Evolutionary conservation across 2,888 invertebrate genomes (phyloP), one percentile per base, ranked within the genome.

Genomic region (Drosophila helvetica): DNA sequence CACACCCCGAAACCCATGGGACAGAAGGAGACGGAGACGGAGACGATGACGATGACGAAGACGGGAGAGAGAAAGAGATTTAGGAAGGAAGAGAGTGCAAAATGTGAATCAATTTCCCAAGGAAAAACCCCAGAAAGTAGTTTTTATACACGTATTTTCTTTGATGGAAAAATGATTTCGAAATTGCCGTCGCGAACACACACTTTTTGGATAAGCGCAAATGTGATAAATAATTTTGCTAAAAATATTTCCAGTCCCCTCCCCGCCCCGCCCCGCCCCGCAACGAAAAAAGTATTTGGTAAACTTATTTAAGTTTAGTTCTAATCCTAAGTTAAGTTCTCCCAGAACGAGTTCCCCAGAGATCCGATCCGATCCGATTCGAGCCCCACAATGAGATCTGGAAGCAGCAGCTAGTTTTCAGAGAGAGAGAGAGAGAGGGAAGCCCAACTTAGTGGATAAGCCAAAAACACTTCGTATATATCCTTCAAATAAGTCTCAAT

Each of bases 201-300:
- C 27, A 54, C 42, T 68, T 58, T 88, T 86, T 78, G 83, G 74
- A 85, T 73, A 88, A 85, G 84, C 84, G 89, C 82, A 85, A 85
- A 73, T 85, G 84, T 85, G 89, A 85, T 85, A 89, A 77, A 79
- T 89, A 67, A 81, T 80, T 88, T 84, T 81, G 60, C 81, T 86
- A 80, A 88, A 80, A 86, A 83, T 85, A 73, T 76, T 73, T 74
- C 70, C 80, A 78, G 87, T 80, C 72, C 71, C 38, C 25, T 7
- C 25, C 25, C 25, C 27, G 4, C 38, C 15, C 12, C 12, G 4
- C 1, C 42, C 15, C 6, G 5, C 15, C 38, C 33, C 0, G n/a
- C n/a, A n/a, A n/a, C n/a, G n/a, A n/a, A n/a, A n/a, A n/a, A n/a
- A n/a, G n/a, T n/a, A n/a, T n/a, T n/a, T n/a, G 50, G 48, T 55